These are phyloP conservation scores for Macropodus opercularis DNA, from an alignment of 2,797 vertebrate genomes.

Conservation along the genomic window DNA sequence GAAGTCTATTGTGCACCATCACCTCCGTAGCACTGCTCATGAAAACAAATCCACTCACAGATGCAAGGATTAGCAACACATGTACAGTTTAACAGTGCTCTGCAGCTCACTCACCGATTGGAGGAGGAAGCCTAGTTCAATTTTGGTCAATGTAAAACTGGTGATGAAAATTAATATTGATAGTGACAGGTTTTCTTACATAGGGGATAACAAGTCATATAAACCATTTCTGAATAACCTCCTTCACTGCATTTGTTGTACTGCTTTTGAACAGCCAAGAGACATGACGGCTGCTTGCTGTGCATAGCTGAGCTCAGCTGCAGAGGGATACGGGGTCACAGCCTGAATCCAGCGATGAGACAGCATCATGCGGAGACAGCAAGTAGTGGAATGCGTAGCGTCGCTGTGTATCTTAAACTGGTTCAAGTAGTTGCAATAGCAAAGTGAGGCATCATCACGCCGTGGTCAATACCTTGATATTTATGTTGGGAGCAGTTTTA, in stretches of 20 bases:
- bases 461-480: neutral
- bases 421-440: too few relatives aligned
- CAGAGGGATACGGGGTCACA: conserved; percentile 51
- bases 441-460: too few relatives aligned
- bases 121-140: neutral
- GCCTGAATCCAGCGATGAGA: conserved; percentile 60
- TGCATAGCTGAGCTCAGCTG: conserved; percentile 68
- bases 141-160: neutral
- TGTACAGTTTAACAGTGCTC: neutral
- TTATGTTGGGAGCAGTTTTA: neutral
- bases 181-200: too few relatives aligned
- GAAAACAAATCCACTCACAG: conserved; percentile 48
- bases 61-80: conserved; percentile 30
- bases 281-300: conserved; percentile 30
- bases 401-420: conserved; percentile 9
- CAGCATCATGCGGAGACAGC: too few relatives aligned
- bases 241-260: neutral
- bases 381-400: conserved; percentile 1
- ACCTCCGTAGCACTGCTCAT: conserved; percentile 28
- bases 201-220: too few relatives aligned
- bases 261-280: conserved; percentile 32
- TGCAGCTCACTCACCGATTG: conserved; percentile 17
- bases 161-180: too few relatives aligned
- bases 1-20: conserved; percentile 72
- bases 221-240: too few relatives aligned